Base-by-base conservation (phyloP, 2,888 invertebrate genomes). In the Tipula lateralis region DNA sequence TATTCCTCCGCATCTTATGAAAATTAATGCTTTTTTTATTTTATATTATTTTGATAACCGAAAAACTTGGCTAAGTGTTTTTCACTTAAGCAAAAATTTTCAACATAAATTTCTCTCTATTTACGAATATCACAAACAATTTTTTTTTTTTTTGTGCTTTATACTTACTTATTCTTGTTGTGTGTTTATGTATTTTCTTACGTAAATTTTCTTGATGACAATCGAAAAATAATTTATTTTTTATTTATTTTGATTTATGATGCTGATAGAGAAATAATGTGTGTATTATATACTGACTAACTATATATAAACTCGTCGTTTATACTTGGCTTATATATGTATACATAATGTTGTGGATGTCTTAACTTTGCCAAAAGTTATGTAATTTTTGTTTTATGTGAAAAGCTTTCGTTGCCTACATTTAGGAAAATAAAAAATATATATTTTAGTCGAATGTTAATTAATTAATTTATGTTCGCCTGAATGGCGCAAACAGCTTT, bases 11-110 rank as follows among this genome's bases (percentile, higher is more conserved):
- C 66, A 66, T 66, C 66, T 66, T 66, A 66, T 66, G 66, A 66
- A 66, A 66, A 66, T 66, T 66, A 66, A 66, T 66, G 66, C 7
- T n/a, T 66, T 50, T 6, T 50, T 50, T 50, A 50, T 50, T 50
- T 50, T 50, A 50, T 66, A 66, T n/a, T 24, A 66, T 66, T 66
- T 66, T 66, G 9, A 66, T 66, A 66, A 66, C 66, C 66, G 24
- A 66, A 66, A 66, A 66, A 66, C 66, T 66, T 66, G 66, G 66
- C 66, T 66, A 66, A 66, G 66, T 66, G 66, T 66, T 66, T 66
- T 66, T 66, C 66, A 66, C 66, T 66, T 66, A 66, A 66, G 66
- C 66, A 66, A 19, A 24, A 66, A 66, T 44, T 44, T 44, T 44
- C 16, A 4, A n/a, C 44, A 66, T 24, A 66, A 66, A 66, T 24